Percentiles rank a stretch among this genome's conserved stretches.
Conservation (phyloP, 2,113 vertebrate genomes). For the Trichomycterus rosablanca region DNA sequence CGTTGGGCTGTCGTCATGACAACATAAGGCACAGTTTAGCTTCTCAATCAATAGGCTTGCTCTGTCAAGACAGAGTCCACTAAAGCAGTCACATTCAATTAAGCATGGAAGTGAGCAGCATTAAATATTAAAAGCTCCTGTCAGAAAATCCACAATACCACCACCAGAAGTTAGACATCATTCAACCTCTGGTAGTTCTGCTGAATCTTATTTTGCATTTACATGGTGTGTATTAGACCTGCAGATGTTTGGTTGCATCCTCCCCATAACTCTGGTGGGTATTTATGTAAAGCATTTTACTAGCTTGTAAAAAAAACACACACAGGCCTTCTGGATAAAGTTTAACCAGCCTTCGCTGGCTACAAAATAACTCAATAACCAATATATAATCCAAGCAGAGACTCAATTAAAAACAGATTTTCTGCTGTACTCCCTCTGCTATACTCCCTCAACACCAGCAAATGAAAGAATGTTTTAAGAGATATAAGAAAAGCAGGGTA, state of each 20-base stretch:
- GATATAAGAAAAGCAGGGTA: conserved; percentile 2
- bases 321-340: too few relatives aligned
- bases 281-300: too few relatives aligned
- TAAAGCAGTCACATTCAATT: conserved; percentile 33
- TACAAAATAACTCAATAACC: conserved; percentile 34
- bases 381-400: conserved; percentile 43
- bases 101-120: conserved; percentile 8
- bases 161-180: too few relatives aligned
- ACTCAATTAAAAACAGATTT: conserved; percentile 40
- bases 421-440: conserved; percentile 20
- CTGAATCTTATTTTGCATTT: too few relatives aligned
- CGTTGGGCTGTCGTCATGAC: conserved; percentile 12
- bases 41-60: conserved; percentile 30
- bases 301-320: too few relatives aligned
- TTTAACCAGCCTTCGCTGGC: conserved; percentile 29
- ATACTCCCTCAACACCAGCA: conserved; percentile 30
- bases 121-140: conserved; percentile 38
- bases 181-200: not conserved
- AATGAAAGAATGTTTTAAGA: conserved; percentile 18
- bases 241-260: too few relatives aligned
- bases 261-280: too few relatives aligned
- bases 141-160: not conserved
- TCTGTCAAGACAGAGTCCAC: conserved; percentile 12
- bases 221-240: too few relatives aligned
- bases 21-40: conserved; percentile 16